These are phyloP conservation scores for Temnothorax longispinosus DNA, from an alignment of 1,140 invertebrate species.

Conservation along the genomic window DNA sequence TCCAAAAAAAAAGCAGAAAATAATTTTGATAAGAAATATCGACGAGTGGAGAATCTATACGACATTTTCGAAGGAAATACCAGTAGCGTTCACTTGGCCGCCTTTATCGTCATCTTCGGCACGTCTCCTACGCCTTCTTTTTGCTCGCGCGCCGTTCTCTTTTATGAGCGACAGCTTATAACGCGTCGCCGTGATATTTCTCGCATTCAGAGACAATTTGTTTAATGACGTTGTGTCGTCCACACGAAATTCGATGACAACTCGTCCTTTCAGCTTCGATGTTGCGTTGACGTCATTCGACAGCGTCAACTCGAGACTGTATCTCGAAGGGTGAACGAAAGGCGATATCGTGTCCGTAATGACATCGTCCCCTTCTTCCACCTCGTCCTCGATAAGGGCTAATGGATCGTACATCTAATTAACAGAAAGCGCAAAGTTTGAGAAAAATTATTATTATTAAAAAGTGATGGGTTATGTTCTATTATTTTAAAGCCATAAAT, in stretches of 20 bases:
- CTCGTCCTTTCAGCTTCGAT: conserved; percentile 68
- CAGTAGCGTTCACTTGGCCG: not conserved
- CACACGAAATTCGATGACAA: conserved; percentile 73
- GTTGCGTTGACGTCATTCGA: conserved; percentile 64
- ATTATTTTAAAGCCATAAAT: not conserved
- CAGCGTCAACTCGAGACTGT: conserved; percentile 73
- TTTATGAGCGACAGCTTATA: conserved; percentile 59
- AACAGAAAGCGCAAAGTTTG: not conserved
- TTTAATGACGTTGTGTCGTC: conserved; percentile 59
- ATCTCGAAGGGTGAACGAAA: conserved; percentile 72
- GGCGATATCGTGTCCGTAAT: conserved; percentile 60
- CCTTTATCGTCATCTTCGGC: conserved; percentile 14
- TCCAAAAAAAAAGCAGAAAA: not conserved
- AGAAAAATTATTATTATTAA: not conserved
- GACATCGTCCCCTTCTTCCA: conserved; percentile 48
- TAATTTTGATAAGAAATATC: not conserved
- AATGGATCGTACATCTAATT: conserved; percentile 68
- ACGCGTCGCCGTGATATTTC: conserved; percentile 66
- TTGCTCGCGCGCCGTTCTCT: not conserved
- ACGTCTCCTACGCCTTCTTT: conserved; percentile 56
- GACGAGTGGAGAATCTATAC: not conserved
- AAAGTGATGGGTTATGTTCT: not conserved
- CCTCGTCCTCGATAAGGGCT: conserved; percentile 68
- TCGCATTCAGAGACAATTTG: conserved; percentile 73
- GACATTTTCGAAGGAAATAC: conserved; percentile 30